These are phyloP conservation scores for Acanthoscelides obtectus DNA, from an alignment of 2,888 invertebrate species.

Conservation along the genomic window DNA sequence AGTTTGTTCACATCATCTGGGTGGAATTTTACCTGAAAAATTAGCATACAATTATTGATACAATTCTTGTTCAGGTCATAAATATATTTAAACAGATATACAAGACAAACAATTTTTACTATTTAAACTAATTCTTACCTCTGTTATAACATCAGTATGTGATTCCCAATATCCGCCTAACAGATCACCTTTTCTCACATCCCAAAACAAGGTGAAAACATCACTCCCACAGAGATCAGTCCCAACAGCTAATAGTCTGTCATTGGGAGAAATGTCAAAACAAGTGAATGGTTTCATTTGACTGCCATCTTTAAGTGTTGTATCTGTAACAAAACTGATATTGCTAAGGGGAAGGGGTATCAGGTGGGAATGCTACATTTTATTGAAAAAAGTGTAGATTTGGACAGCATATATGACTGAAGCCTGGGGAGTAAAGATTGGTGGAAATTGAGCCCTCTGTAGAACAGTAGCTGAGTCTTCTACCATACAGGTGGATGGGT, in stretches of 20 bases:
- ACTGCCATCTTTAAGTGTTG: background rate
- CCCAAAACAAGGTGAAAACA: slow-evolving; percentile 77
- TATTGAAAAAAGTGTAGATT: too few species aligned
- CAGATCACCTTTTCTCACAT: slow-evolving; percentile 58
- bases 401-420: too few species aligned
- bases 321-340: slow-evolving; percentile 1
- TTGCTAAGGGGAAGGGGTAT: too few species aligned
- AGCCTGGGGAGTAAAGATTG: too few species aligned
- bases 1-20: slow-evolving; percentile 60
- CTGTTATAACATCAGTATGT: slow-evolving; percentile 77
- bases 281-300: slow-evolving; percentile 58
- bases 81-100: too few species aligned
- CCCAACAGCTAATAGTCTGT: slow-evolving; percentile 68
- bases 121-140: slow-evolving; percentile 49
- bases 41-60: slow-evolving; percentile 1
- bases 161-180: slow-evolving; percentile 81
- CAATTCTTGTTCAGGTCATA: too few species aligned
- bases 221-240: slow-evolving; percentile 66
- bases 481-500: too few species aligned
- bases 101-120: too few species aligned
- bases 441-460: too few species aligned
- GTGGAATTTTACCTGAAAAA: slow-evolving; percentile 65
- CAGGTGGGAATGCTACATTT: too few species aligned
- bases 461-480: background rate
- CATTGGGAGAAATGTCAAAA: slow-evolving; percentile 70